Conservation (phyloP, 92 coral and sea anemone genomes). For the Bergia sp. region DNA sequence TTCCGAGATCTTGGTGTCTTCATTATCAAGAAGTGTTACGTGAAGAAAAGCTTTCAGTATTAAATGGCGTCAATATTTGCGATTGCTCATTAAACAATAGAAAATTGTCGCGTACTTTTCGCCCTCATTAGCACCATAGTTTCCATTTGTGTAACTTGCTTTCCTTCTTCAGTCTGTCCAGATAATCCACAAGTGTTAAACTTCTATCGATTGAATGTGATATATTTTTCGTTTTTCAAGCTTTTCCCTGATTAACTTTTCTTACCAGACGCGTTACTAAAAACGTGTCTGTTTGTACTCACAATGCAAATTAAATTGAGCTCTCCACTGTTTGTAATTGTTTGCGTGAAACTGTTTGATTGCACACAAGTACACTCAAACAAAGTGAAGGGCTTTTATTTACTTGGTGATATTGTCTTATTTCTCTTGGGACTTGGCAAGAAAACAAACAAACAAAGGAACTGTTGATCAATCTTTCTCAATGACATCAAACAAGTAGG, state of each 20-base stretch:
- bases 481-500: background rate
- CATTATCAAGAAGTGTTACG: conserved; percentile 36
- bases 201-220: background rate
- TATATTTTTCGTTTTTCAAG: background rate
- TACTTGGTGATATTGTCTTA: background rate
- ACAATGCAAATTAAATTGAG: conserved; percentile 9
- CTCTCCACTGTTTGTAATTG: conserved; percentile 6
- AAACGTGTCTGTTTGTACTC: too few species aligned
- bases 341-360: conserved; percentile 4
- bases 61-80: background rate
- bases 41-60: background rate
- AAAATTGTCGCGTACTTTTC: background rate
- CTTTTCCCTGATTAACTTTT: background rate
- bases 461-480: background rate
- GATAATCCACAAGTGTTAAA: background rate
- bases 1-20: conserved; percentile 69
- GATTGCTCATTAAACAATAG: background rate
- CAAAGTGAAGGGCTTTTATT: conserved; percentile 17
- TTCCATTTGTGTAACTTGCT: background rate
- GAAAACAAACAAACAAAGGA: conserved; percentile 26
- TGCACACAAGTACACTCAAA: background rate
- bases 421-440: conserved; percentile 31
- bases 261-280: background rate
- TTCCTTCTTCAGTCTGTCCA: background rate
- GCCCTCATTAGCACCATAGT: background rate